A percentile compares a stretch with the other conserved stretches of the same genome.
These are phyloP conservation scores for Spilarctia lutea DNA, from an alignment of 2,888 invertebrate species.

Conservation along the genomic window DNA sequence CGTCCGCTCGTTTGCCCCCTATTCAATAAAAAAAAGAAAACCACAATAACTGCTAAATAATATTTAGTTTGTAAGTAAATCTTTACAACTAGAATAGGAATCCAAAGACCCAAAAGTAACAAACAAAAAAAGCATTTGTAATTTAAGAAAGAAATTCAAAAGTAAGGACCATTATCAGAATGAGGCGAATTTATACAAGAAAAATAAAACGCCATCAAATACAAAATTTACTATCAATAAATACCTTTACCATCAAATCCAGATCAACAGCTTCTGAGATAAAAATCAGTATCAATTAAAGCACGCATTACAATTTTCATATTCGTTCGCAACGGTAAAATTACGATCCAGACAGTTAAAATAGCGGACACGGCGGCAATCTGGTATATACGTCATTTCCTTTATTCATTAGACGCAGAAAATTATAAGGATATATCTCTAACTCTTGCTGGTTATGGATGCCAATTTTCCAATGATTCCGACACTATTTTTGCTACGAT, in stretches of 20 bases:
- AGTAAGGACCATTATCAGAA: not conserved
- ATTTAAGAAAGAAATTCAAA: too few relatives aligned
- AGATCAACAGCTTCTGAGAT: slow-evolving; percentile 11
- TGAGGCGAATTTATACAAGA: not conserved
- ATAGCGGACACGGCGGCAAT: slow-evolving; percentile 15
- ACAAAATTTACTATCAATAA: not conserved
- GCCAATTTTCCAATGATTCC: slow-evolving; percentile 32
- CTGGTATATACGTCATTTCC: slow-evolving; percentile 39
- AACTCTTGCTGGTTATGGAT: slow-evolving; percentile 6
- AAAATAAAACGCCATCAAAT: not conserved
- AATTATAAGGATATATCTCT: slow-evolving; percentile 30
- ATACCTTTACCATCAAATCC: not conserved
- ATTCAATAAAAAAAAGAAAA: too few relatives aligned
- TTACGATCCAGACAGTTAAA: slow-evolving; percentile 17
- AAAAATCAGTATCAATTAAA: slow-evolving; percentile 22
- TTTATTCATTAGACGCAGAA: slow-evolving; percentile 31
- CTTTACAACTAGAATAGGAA: too few relatives aligned
- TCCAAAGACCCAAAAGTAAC: too few relatives aligned
- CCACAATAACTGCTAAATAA: too few relatives aligned
- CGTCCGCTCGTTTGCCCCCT: too few relatives aligned
- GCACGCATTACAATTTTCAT: slow-evolving; percentile 10
- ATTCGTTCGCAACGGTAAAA: slow-evolving; percentile 19
- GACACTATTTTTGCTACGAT: slow-evolving; percentile 12
- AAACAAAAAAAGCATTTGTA: too few relatives aligned
- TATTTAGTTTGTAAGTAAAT: too few relatives aligned